Evolutionary conservation across 2,888 invertebrate species (phyloP), one percentile per base, ranked within the genome.

Genomic region (Agrochola lychnidis): DNA sequence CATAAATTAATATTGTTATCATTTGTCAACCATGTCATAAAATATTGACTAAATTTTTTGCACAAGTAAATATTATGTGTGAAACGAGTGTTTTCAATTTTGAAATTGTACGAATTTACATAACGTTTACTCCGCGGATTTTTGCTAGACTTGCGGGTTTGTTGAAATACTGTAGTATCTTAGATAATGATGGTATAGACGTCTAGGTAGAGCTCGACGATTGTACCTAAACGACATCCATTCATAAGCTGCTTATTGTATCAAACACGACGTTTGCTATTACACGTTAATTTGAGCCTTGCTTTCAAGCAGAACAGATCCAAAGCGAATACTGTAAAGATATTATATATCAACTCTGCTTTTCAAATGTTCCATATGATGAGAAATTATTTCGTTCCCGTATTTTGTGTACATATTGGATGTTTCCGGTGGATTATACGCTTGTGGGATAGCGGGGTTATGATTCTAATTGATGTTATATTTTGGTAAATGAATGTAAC

Each of bases 181-280:
- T 19, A 51, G 48, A 19, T 22, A n/a, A 5, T 3, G 16, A 16
- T 57, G 25, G 14, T 57, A 57, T 14, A 2, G 1, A 14, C 14
- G 6, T 25, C 57, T 25, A 25, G 25, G 16, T 59, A 7, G 30
- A 30, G 19, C 59, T 30, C 30, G 4, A n/a, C 10, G 9, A 59
- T 14, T 36, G 16, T 51, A 74, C 25, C 22, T n/a, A 19, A 45
- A 57, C 57, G 22, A 25, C 12, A 56, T 42, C 10, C 6, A 56
- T 79, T 56, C 36, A 22, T 40, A 80, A 68, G 80, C 84, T 36
- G 64, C 36, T 79, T 79, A 70, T 30, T 48, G 25, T 56, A 56
- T 25, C 42, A 45, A 69, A 48, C 14, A 61, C 14, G 14, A 40
- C 40, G 19, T 57, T 22, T 30, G 14, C 10, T 22, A 36, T 51